Evolutionary conservation across 2,888 invertebrate species (phyloP).

Genomic region (Euphydryas editha): DNA sequence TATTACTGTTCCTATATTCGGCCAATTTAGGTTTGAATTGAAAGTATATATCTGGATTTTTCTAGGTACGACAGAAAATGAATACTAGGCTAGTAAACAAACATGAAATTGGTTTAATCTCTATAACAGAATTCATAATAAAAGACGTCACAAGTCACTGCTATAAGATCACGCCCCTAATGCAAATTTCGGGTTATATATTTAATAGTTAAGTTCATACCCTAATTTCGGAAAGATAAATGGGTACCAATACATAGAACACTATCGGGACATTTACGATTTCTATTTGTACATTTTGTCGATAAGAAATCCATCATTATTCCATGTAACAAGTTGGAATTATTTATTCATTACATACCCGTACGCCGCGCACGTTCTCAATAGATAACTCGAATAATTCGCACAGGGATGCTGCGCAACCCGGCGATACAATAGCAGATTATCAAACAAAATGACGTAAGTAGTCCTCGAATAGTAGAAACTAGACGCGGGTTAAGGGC

Average conservation of each 20-base stretch:
- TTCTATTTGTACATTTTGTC: slow-evolving; percentile 30
- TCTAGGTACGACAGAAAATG: slow-evolving; percentile 73
- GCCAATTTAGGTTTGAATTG: slow-evolving; percentile 79
- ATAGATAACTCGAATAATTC: slow-evolving; percentile 81
- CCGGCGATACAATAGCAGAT: slow-evolving; percentile 80
- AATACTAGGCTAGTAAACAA: slow-evolving; percentile 79
- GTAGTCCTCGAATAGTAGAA: slow-evolving; percentile 76
- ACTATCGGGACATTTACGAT: slow-evolving; percentile 19
- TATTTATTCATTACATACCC: slow-evolving; percentile 74
- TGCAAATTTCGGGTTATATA: background rate
- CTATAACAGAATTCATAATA: background rate
- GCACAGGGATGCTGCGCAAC: slow-evolving; percentile 71
- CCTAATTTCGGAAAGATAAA: background rate
- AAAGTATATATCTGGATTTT: slow-evolving; percentile 78
- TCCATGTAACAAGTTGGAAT: slow-evolving; percentile 46
- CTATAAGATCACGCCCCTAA: background rate
- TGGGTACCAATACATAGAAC: slow-evolving; percentile 36
- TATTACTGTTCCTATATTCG: slow-evolving; percentile 71
- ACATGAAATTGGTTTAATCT: slow-evolving; percentile 59
- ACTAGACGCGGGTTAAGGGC: slow-evolving; percentile 78
- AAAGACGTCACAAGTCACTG: background rate
- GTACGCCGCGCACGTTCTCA: slow-evolving; percentile 74
- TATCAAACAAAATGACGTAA: slow-evolving; percentile 82
- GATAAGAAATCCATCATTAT: slow-evolving; percentile 41
- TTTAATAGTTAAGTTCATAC: background rate